These are phyloP conservation scores for Chrysaora quinquecirrha DNA, from an alignment of 30 jellyfish, hydroid and myxozoan species.

Conservation along the genomic window DNA sequence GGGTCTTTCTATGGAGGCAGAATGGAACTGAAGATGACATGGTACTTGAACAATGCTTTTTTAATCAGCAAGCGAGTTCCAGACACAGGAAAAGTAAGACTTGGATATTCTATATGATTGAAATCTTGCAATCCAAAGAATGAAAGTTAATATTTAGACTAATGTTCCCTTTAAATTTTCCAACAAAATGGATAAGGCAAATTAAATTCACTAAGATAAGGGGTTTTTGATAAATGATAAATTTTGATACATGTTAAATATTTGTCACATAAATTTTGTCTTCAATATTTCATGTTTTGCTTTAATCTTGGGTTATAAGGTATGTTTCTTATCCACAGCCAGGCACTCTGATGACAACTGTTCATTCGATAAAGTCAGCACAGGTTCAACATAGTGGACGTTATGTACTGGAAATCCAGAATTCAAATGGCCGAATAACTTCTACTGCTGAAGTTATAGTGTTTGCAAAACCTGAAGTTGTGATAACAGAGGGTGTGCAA, in stretches of 20 bases:
- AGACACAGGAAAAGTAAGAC: not conserved
- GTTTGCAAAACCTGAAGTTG: slow-evolving; percentile 41
- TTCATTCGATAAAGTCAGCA: slow-evolving; percentile 18
- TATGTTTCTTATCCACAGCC: no score
- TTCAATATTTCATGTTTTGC: no score
- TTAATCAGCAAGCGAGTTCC: not conserved
- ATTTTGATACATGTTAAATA: no score
- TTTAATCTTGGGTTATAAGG: no score
- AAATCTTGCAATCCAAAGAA: no score
- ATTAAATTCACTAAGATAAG: no score
- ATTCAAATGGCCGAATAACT: slow-evolving; percentile 15
- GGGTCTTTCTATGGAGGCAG: slow-evolving; percentile 50
- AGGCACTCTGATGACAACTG: not conserved
- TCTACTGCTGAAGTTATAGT: slow-evolving; percentile 24
- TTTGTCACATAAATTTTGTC: no score
- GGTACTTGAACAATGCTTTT: slow-evolving; percentile 23
- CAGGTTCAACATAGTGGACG: slow-evolving; percentile 28
- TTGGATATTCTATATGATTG: no score
- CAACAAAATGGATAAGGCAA: no score
- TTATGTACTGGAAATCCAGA: slow-evolving; percentile 24
- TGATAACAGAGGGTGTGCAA: slow-evolving; percentile 31
- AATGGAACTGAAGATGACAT: not conserved
- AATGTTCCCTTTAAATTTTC: no score
- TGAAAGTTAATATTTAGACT: no score
- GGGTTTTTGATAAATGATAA: no score